These are phyloP conservation scores for Adelosebastes latens DNA, from an alignment of 2,797 vertebrate species.

Conservation along the genomic window DNA sequence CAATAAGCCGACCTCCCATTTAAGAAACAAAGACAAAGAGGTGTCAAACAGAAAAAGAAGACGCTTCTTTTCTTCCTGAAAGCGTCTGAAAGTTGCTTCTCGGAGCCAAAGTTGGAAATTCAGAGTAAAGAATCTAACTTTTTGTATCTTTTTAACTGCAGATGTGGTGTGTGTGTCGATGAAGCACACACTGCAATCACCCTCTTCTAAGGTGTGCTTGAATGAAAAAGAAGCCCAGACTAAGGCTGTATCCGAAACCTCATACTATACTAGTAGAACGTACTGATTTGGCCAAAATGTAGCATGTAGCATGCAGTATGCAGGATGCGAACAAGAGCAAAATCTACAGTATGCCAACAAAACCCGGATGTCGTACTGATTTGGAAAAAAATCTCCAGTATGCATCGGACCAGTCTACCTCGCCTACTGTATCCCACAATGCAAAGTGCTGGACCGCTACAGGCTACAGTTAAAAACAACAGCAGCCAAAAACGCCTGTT, in stretches of 20 bases:
- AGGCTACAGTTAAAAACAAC: too few relatives aligned
- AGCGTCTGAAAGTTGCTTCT: conserved; percentile 23
- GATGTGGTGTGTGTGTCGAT: not conserved
- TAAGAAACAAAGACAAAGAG: conserved; percentile 51
- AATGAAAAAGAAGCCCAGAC: not conserved
- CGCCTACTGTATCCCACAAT: too few relatives aligned
- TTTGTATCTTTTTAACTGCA: not conserved
- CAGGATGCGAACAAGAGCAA: too few relatives aligned
- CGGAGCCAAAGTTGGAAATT: not conserved
- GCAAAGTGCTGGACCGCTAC: too few relatives aligned
- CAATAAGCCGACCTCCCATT: conserved; percentile 70
- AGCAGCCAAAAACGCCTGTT: too few relatives aligned
- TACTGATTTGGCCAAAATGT: too few relatives aligned
- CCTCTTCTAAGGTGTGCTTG: not conserved
- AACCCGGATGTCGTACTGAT: too few relatives aligned
- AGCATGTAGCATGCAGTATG: too few relatives aligned
- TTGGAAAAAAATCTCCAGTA: too few relatives aligned
- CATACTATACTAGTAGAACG: too few relatives aligned
- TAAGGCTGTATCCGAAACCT: not conserved
- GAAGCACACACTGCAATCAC: not conserved
- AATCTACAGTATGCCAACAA: too few relatives aligned
- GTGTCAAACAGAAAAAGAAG: conserved; percentile 49
- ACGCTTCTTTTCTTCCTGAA: conserved; percentile 7
- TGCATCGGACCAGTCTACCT: too few relatives aligned
- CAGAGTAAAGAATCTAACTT: not conserved